Conservation (phyloP, 2,797 vertebrate genomes). For the Spondyliosoma cantharus region DNA sequence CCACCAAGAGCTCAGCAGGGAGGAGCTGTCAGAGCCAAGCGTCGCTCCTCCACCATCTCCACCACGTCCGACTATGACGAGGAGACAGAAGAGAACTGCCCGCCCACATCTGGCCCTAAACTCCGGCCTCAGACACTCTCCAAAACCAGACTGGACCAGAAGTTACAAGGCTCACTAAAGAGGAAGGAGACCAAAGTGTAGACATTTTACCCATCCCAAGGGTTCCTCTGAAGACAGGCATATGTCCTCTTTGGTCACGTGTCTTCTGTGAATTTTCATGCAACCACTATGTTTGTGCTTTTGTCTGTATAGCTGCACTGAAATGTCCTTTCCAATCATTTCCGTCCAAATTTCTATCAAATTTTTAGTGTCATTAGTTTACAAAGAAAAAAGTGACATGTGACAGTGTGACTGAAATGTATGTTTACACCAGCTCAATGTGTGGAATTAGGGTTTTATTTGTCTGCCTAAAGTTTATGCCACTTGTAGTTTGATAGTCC, state of each 20-base stretch:
- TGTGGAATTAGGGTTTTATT: conserved; percentile 53
- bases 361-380: conserved; percentile 66
- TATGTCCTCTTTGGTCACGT: conserved; percentile 23
- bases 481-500: conserved; percentile 35
- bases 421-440: conserved; percentile 58
- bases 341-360: conserved; percentile 66
- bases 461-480: conserved; percentile 40
- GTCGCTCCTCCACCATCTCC: conserved; percentile 71
- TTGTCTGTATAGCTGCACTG: conserved; percentile 59
- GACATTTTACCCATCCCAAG: neutral
- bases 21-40: conserved; percentile 64
- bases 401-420: conserved; percentile 50
- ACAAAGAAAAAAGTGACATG: conserved; percentile 53
- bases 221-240: conserved; percentile 33
- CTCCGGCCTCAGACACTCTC: conserved; percentile 73
- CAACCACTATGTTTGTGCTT: conserved; percentile 44
- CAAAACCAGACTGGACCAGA: conserved; percentile 86
- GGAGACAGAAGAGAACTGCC: conserved; percentile 83
- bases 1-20: conserved; percentile 67
- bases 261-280: conserved; percentile 14
- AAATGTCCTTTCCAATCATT: conserved; percentile 44
- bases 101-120: conserved; percentile 59
- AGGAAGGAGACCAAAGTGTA: conserved; percentile 93
- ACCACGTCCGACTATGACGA: conserved; percentile 65
- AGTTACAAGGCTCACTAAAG: conserved; percentile 81